phyloP scores from a whole-genome alignment of 1,140 invertebrate species.

The Lineus longissimus region DNA sequence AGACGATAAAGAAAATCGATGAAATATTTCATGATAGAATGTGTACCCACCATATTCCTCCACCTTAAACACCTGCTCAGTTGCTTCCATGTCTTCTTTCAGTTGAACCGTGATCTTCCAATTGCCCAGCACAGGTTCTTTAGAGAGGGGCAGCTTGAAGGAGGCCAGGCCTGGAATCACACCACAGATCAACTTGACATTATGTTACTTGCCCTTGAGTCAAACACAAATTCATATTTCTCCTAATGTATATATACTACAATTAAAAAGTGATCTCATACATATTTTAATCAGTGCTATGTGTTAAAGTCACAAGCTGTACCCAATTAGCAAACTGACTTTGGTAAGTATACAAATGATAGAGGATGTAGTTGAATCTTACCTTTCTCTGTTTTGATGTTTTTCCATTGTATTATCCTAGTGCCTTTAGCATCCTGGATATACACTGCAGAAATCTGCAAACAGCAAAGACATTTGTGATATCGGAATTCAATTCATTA shows the following conservation, averaged over 20 bases:
- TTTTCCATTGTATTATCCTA: constrained; percentile 61
- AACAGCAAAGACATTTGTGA: constrained; percentile 17
- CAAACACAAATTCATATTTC: background rate
- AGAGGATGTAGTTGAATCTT: no score
- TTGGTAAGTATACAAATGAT: no score
- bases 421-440: constrained; percentile 62
- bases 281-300: no score
- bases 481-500: no score
- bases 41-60: constrained; percentile 70
- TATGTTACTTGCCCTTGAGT: no score
- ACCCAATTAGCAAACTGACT: no score
- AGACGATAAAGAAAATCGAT: no score
- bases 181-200: background rate
- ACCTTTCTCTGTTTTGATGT: constrained; percentile 57
- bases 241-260: background rate
- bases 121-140: constrained; percentile 82
- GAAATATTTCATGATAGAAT: constrained; percentile 2
- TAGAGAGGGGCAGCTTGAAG: constrained; percentile 72
- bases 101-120: constrained; percentile 76
- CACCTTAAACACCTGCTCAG: constrained; percentile 65
- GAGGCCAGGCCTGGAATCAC: constrained; percentile 33
- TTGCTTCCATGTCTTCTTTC: constrained; percentile 51
- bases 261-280: no score
- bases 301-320: constrained; percentile 45
- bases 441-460: constrained; percentile 60